Evolutionary conservation across 2,888 invertebrate genomes (phyloP).

Genomic region (Apamea crenata): DNA sequence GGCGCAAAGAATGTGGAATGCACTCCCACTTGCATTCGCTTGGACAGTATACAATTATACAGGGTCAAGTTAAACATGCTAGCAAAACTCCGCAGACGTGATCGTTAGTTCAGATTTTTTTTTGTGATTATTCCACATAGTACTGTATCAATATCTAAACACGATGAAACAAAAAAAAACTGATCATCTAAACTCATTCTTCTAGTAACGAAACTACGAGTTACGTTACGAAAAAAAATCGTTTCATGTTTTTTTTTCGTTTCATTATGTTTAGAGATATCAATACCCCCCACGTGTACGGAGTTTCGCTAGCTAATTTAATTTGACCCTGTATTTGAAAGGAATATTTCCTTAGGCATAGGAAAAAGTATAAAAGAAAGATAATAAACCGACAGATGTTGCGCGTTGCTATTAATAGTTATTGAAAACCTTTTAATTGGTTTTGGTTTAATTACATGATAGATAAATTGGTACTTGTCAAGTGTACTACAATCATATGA

Average conservation of each 20-base stretch:
- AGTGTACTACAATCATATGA: conserved; percentile 4
- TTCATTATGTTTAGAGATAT: neutral
- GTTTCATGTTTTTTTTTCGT: neutral
- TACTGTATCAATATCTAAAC: too few species aligned
- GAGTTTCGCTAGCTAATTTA: too few species aligned
- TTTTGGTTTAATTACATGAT: neutral
- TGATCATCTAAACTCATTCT: neutral
- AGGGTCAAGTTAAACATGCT: neutral
- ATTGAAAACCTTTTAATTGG: neutral
- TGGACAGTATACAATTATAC: neutral
- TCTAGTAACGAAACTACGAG: neutral
- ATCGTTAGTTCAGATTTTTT: too few species aligned
- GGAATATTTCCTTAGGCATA: neutral
- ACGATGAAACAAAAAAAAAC: neutral
- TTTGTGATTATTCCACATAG: too few species aligned
- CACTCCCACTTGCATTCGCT: neutral
- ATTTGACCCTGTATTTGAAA: neutral
- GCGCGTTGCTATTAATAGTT: neutral
- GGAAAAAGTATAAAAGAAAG: neutral
- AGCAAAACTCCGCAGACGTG: too few species aligned
- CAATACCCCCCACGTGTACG: too few species aligned
- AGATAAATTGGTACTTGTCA: neutral
- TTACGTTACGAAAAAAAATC: too few species aligned
- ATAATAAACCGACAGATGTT: neutral
- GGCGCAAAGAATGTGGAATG: neutral